phyloP scores from a whole-genome alignment of 2,888 invertebrate species.

The Idaea straminata region DNA sequence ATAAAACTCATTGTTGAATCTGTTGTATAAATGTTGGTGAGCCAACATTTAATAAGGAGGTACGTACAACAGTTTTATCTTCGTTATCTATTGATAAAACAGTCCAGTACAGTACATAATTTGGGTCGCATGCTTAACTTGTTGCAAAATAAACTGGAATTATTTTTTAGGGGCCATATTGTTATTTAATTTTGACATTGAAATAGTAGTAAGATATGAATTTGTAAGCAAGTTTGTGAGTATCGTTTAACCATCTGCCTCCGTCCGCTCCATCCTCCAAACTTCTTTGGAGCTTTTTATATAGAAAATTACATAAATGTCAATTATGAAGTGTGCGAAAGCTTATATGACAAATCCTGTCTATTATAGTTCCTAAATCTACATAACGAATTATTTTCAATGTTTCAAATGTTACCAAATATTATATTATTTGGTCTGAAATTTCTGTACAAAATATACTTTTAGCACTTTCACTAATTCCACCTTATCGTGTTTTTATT shows the following conservation, averaged over 20 bases:
- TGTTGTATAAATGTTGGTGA: conserved; percentile 34
- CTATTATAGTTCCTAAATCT: too few species aligned
- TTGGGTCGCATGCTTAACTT: conserved; percentile 63
- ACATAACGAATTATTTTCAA: too few species aligned
- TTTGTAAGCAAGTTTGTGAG: neutral
- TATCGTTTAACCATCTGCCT: too few species aligned
- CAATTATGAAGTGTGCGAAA: too few species aligned
- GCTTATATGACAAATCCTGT: too few species aligned
- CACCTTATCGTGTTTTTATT: neutral
- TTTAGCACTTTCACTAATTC: neutral
- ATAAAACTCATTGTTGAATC: conserved; percentile 4
- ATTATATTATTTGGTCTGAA: too few species aligned
- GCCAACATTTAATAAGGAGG: conserved; percentile 33
- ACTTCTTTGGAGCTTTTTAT: neutral
- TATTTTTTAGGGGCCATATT: conserved; percentile 9
- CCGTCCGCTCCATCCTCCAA: too few species aligned
- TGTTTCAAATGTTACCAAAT: too few species aligned
- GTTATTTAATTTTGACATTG: neutral
- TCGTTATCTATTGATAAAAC: conserved; percentile 73
- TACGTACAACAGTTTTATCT: conserved; percentile 69
- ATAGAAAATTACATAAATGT: neutral
- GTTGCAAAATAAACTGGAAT: conserved; percentile 31
- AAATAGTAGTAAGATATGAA: neutral
- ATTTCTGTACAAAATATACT: too few species aligned
- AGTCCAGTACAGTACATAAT: conserved; percentile 56